These are phyloP conservation scores for Eupithecia tripunctaria DNA, from an alignment of 2,888 invertebrate genomes.

Conservation along the genomic window DNA sequence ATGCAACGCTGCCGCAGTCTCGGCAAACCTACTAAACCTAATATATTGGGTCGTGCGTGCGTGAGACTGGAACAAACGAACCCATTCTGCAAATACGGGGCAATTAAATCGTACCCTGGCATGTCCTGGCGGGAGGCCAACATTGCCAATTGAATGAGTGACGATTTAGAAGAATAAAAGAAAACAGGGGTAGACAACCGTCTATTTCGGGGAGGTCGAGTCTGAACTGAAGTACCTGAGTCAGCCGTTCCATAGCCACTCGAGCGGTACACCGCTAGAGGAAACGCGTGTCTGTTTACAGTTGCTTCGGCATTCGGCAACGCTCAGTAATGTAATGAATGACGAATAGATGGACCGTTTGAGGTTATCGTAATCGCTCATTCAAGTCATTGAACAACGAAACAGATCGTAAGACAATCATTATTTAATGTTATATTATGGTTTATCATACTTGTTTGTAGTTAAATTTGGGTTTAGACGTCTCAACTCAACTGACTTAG, in stretches of 20 bases:
- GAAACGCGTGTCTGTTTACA: conserved; percentile 71
- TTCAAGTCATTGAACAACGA: conserved; percentile 35
- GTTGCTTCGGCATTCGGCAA: conserved; percentile 55
- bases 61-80: conserved; percentile 52
- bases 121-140: conserved; percentile 80
- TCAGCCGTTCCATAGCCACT: conserved; percentile 75
- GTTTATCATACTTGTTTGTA: conserved; percentile 17
- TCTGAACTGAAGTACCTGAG: conserved; percentile 78
- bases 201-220: conserved; percentile 79
- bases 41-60: conserved; percentile 26
- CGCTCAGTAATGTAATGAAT: conserved; percentile 45
- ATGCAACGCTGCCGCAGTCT: conserved; percentile 38
- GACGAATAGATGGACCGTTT: conserved; percentile 43
- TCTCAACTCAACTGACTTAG: not conserved
- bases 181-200: conserved; percentile 72
- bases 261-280: conserved; percentile 68
- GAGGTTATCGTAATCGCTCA: conserved; percentile 37
- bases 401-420: conserved; percentile 34
- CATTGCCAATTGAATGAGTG: conserved; percentile 78
- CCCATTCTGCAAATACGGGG: conserved; percentile 61
- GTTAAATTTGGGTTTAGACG: not conserved
- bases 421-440: conserved; percentile 25
- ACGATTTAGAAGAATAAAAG: conserved; percentile 73
- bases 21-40: conserved; percentile 28
- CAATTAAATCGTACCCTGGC: conserved; percentile 68